These are phyloP conservation scores for Lagocephalus sceleratus DNA, from an alignment of 2,797 vertebrate genomes.

Conservation along the genomic window DNA sequence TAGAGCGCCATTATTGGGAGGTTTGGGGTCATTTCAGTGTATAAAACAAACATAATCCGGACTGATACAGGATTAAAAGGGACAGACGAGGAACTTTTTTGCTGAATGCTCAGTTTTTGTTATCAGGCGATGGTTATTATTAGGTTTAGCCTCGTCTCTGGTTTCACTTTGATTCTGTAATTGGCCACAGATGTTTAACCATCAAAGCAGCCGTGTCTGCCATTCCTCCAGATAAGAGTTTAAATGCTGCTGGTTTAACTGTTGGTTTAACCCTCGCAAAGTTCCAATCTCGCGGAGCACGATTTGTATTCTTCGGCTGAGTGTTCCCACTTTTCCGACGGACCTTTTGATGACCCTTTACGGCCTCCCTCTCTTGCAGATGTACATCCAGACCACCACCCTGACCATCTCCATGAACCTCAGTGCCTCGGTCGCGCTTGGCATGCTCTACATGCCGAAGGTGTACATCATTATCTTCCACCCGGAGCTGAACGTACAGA, in stretches of 20 bases:
- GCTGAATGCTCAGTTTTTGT: conserved; percentile 23
- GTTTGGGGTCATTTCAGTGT: not conserved
- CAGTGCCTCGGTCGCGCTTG: conserved; percentile 97
- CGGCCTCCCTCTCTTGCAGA: conserved; percentile 67
- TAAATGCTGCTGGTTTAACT: conserved; percentile 18
- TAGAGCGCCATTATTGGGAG: conserved; percentile 1
- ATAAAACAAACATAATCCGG: conserved; percentile 1
- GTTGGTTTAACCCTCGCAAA: conserved; percentile 12
- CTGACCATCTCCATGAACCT: conserved; percentile 99
- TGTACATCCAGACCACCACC: conserved; percentile 98
- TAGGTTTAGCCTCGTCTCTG: conserved; percentile 30
- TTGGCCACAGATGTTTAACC: conserved; percentile 36
- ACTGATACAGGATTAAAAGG: not conserved
- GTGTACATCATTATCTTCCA: conserved; percentile 99
- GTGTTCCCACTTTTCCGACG: not conserved
- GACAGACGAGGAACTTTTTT: conserved; percentile 6
- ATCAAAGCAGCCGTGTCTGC: conserved; percentile 16
- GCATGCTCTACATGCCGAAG: conserved; percentile 99
- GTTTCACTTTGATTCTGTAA: conserved; percentile 39
- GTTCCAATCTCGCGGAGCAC: not conserved
- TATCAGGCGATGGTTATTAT: conserved; percentile 34
- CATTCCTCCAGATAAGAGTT: conserved; percentile 30
- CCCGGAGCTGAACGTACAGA: conserved; percentile 97
- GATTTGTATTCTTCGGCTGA: conserved; percentile 2
- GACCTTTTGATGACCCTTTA: no score